A percentile compares a stretch with the other conserved stretches of the same genome.
phyloP scores from a whole-genome alignment of 2,888 invertebrate species.

The Papilio protenor region DNA sequence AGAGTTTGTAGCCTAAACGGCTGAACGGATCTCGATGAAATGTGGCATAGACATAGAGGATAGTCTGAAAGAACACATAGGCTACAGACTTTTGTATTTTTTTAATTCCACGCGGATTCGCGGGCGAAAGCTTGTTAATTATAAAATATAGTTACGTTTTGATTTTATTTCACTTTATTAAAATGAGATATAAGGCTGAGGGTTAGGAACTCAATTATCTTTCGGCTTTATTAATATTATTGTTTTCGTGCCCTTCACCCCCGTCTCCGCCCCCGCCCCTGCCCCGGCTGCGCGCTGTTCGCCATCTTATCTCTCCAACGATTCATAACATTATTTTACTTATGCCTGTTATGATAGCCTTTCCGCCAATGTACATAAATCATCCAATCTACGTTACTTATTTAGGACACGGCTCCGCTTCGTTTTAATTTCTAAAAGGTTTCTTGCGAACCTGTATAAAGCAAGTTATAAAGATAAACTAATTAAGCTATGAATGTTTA shows the following conservation, averaged over 20 bases:
- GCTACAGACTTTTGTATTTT: no score
- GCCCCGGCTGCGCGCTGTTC: slow-evolving; percentile 40
- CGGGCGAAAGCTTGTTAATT: no score
- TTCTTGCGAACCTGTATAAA: neutral
- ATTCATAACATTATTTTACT: slow-evolving; percentile 53
- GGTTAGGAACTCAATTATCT: slow-evolving; percentile 55
- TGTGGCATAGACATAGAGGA: no score
- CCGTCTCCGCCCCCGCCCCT: slow-evolving; percentile 21
- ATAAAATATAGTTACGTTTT: neutral
- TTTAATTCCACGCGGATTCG: no score
- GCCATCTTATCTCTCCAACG: slow-evolving; percentile 51
- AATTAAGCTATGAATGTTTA: neutral
- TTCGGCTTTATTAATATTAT: slow-evolving; percentile 61
- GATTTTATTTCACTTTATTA: neutral
- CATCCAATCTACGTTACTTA: slow-evolving; percentile 23
- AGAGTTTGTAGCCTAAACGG: no score
- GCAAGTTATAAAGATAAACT: neutral
- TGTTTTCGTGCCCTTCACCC: slow-evolving; percentile 52
- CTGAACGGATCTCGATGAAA: no score
- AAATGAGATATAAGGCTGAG: neutral
- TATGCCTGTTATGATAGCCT: slow-evolving; percentile 45
- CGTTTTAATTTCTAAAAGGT: slow-evolving; percentile 17
- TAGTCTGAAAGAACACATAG: no score
- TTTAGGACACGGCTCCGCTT: neutral
- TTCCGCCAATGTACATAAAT: slow-evolving; percentile 39